phyloP scores from a whole-genome alignment of 2,797 vertebrate species.

The Coracias cyanogaster region DNA sequence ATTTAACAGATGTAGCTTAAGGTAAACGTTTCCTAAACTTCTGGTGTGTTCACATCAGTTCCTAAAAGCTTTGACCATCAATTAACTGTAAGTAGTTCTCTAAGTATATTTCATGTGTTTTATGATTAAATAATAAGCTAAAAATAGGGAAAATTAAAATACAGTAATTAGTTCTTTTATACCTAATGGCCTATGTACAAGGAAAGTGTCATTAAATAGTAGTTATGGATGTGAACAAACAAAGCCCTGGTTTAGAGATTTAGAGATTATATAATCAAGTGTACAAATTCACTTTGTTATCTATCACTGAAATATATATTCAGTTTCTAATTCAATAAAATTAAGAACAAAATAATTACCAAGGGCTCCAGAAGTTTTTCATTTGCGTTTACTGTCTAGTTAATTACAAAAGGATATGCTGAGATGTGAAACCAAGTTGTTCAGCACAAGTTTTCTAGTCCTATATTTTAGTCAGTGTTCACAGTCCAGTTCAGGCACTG shows the following conservation, averaged over 20 bases:
- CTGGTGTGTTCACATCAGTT: neutral
- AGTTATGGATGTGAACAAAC: neutral
- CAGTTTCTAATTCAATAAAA: neutral
- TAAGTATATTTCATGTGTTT: neutral
- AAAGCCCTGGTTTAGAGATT: neutral
- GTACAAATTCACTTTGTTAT: neutral
- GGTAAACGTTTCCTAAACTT: neutral
- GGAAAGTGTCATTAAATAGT: neutral
- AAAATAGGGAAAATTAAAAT: neutral
- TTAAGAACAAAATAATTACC: neutral
- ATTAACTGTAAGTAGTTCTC: neutral
- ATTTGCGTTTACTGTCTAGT: neutral
- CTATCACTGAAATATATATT: neutral
- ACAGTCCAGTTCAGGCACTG: neutral
- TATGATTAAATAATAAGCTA: neutral
- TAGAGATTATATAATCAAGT: neutral
- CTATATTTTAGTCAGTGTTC: neutral
- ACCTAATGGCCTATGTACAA: neutral
- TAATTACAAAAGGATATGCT: neutral
- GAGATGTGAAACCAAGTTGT: neutral
- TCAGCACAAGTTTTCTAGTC: neutral
- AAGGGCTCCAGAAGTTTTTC: neutral
- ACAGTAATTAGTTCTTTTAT: neutral
- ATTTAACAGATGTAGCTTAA: neutral
- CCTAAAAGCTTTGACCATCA: neutral